phyloP scores from a whole-genome alignment of 2,888 invertebrate species.

The Stenotaenia linearis region DNA sequence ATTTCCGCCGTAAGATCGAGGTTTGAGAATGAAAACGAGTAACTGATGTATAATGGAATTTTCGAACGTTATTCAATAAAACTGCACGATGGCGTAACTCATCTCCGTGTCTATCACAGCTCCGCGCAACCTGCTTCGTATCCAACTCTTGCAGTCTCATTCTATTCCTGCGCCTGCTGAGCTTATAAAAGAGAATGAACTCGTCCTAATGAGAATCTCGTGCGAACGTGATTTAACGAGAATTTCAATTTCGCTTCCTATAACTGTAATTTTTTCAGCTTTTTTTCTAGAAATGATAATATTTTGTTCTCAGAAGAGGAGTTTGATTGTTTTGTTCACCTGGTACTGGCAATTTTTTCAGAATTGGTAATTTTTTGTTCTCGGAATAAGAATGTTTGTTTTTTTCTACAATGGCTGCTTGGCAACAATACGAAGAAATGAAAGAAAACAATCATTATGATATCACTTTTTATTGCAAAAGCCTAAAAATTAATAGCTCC shows the following conservation, averaged over 20 bases:
- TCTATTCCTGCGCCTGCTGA: background rate
- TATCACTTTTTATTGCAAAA: conserved; percentile 17
- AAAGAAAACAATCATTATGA: background rate
- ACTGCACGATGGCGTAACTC: background rate
- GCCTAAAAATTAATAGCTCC: background rate
- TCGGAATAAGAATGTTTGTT: background rate
- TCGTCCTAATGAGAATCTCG: background rate
- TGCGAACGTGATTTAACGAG: background rate
- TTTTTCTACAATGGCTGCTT: background rate
- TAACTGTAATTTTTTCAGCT: too few species aligned
- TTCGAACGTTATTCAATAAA: background rate
- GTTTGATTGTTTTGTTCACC: too few species aligned
- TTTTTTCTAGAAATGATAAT: too few species aligned
- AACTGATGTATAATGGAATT: background rate
- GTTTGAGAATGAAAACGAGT: background rate
- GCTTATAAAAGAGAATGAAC: background rate
- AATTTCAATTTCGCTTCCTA: background rate
- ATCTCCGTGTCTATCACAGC: background rate
- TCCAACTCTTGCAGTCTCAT: background rate
- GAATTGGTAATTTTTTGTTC: too few species aligned
- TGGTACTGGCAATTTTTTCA: too few species aligned
- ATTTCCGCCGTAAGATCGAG: background rate
- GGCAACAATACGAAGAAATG: too few species aligned
- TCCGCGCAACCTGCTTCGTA: background rate
- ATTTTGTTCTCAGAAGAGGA: too few species aligned